Conservation (phyloP, 2,113 vertebrate species). For the Scalopus aquaticus region DNA sequence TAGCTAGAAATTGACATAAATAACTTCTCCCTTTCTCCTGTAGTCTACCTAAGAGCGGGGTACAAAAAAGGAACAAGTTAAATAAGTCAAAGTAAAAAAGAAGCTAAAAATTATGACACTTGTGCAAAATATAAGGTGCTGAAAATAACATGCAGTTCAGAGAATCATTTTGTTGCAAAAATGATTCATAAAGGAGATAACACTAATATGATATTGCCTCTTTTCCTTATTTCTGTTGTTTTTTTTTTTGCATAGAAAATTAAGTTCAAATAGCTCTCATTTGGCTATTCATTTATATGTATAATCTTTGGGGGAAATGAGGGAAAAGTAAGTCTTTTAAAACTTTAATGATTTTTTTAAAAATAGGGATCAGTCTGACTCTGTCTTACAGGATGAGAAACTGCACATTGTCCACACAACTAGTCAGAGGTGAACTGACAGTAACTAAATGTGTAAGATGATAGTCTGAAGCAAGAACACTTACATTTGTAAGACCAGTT, state of each 20-base stretch:
- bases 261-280: neutral
- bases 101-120: neutral
- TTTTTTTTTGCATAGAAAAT: slow-evolving; percentile 9
- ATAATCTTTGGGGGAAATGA: neutral
- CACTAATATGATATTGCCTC: neutral
- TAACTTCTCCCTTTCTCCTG: slow-evolving; percentile 34
- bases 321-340: neutral
- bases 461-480: neutral
- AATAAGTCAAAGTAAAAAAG: neutral
- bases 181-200: neutral
- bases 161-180: neutral
- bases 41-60: neutral
- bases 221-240: neutral
- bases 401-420: neutral
- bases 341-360: neutral
- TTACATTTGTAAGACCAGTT: neutral
- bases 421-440: neutral
- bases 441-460: neutral
- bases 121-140: neutral
- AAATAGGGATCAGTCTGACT: neutral
- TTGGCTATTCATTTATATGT: neutral
- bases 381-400: neutral
- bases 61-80: neutral
- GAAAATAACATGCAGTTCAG: neutral
- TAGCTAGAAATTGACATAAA: slow-evolving; percentile 60